Percentiles rank a stretch among this genome's conserved stretches.
Evolutionary conservation across 2,888 invertebrate genomes (phyloP).

Genomic region (Tethea ocularis): DNA sequence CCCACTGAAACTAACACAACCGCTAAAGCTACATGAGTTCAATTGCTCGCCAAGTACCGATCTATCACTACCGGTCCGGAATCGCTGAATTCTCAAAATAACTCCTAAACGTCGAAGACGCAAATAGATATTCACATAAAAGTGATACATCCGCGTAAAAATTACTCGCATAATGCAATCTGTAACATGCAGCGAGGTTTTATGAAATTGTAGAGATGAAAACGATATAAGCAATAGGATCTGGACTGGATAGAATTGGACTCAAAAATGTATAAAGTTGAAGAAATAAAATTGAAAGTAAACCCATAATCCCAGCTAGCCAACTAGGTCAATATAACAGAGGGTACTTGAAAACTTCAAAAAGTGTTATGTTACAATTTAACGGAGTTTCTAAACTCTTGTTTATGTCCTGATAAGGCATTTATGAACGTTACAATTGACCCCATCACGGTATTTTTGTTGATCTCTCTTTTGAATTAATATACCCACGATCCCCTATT

Average conservation of each 20-base stretch:
- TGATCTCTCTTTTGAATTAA: too few relatives aligned
- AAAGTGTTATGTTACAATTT: too few relatives aligned
- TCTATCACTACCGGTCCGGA: slow-evolving; percentile 3
- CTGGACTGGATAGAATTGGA: neutral
- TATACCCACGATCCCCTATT: too few relatives aligned
- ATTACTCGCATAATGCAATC: slow-evolving; percentile 3
- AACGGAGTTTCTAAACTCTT: too few relatives aligned
- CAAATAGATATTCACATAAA: slow-evolving; percentile 9
- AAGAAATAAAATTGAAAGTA: neutral
- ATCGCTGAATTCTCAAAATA: slow-evolving; percentile 10
- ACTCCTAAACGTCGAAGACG: slow-evolving; percentile 6
- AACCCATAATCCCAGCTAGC: neutral
- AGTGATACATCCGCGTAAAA: slow-evolving; percentile 6
- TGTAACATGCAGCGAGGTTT: neutral
- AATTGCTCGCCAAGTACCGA: neutral
- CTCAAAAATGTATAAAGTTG: neutral
- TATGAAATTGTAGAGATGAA: neutral
- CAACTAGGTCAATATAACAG: slow-evolving; percentile 3
- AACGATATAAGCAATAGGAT: neutral
- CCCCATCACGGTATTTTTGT: too few relatives aligned
- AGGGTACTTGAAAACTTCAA: slow-evolving; percentile 6
- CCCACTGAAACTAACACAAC: slow-evolving; percentile 29
- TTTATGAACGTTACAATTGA: too few relatives aligned
- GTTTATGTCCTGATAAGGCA: too few relatives aligned
- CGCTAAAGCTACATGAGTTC: neutral